A percentile compares a stretch with the other conserved stretches of the same genome.
Evolutionary conservation across 2,113 vertebrate genomes (phyloP).

Genomic region (Engraulis encrasicolus): DNA sequence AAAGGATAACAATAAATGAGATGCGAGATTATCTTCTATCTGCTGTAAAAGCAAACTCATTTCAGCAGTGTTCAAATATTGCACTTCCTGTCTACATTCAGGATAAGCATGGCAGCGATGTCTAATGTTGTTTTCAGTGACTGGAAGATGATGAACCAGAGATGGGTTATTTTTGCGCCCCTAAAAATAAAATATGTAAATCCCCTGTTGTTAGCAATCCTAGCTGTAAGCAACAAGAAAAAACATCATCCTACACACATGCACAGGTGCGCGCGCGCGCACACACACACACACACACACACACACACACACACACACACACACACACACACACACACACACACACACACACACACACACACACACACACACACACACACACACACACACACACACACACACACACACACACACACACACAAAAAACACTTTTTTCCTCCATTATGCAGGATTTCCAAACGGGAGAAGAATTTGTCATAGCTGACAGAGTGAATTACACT

Average conservation of each 20-base stretch:
- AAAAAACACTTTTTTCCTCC: neutral
- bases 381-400: neutral
- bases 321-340: neutral
- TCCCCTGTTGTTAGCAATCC: conserved; percentile 4
- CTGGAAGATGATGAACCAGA: neutral
- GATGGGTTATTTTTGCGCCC: neutral
- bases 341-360: neutral
- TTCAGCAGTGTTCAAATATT: neutral
- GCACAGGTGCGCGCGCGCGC: no score
- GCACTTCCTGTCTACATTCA: neutral
- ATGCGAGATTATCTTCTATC: neutral
- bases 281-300: neutral
- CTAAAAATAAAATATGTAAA: neutral
- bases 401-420: neutral
- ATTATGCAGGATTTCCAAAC: neutral
- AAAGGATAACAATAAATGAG: neutral
- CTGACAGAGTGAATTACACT: conserved; percentile 57
- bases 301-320: neutral
- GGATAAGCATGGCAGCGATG: neutral
- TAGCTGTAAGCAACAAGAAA: neutral
- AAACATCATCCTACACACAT: conserved; percentile 12
- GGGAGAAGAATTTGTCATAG: conserved; percentile 45
- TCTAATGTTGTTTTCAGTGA: neutral
- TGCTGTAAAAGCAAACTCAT: neutral
- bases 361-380: neutral